Evolutionary conservation across 2,797 vertebrate species (phyloP).

Genomic region (Fistularia commersonii): DNA sequence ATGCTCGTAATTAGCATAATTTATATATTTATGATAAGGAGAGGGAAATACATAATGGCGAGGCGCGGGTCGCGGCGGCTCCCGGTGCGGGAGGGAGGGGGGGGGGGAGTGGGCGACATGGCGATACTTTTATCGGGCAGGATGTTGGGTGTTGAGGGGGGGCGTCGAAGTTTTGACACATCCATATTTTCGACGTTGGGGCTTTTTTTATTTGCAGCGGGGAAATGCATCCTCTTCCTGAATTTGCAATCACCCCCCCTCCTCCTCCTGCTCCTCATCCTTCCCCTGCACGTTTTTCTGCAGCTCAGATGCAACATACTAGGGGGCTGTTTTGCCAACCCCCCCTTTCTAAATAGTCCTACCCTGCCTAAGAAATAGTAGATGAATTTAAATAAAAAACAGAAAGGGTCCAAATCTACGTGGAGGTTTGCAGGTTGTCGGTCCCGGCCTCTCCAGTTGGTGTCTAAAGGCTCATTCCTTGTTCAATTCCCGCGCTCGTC

Average conservation of each 20-base stretch:
- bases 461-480: too few relatives aligned
- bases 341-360: slow-evolving; percentile 45
- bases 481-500: too few relatives aligned
- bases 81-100: slow-evolving; percentile 28
- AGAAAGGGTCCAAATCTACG: too few relatives aligned
- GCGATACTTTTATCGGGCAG: slow-evolving; percentile 66
- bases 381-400: too few relatives aligned
- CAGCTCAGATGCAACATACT: slow-evolving; percentile 35
- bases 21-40: slow-evolving; percentile 99
- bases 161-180: slow-evolving; percentile 76
- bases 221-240: slow-evolving; percentile 20
- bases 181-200: slow-evolving; percentile 43
- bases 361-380: slow-evolving; percentile 18
- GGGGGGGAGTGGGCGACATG: slow-evolving; percentile 62
- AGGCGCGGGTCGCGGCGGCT: slow-evolving; percentile 49
- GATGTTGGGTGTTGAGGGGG: slow-evolving; percentile 55
- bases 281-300: slow-evolving; percentile 16
- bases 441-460: too few relatives aligned
- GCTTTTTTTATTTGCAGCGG: slow-evolving; percentile 31
- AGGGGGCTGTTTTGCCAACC: slow-evolving; percentile 58
- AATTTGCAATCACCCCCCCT: slow-evolving; percentile 17
- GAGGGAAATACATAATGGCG: slow-evolving; percentile 76
- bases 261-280: neutral
- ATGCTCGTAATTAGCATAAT: slow-evolving; percentile 98
- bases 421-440: too few relatives aligned